Evolutionary conservation across 2,888 invertebrate genomes (phyloP).

Genomic region (Thereva nobilitata): DNA sequence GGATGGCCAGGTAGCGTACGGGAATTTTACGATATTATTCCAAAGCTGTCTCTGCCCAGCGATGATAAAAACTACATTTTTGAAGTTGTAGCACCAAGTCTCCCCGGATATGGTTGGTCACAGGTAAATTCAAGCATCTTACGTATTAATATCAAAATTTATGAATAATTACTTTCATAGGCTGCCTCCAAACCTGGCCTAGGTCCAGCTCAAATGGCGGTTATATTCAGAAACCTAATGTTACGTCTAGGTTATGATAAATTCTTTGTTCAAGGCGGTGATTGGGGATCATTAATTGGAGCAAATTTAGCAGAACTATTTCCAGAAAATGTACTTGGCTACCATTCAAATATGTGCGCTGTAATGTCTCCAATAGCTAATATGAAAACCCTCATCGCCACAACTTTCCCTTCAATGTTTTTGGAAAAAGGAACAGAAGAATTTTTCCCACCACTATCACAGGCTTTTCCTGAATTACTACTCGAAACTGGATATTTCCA

Average conservation of each 20-base stretch:
- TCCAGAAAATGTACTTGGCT: conserved; percentile 61
- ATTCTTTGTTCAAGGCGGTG: conserved; percentile 72
- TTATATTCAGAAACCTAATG: conserved; percentile 67
- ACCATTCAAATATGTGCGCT: conserved; percentile 65
- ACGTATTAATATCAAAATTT: neutral
- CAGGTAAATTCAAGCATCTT: conserved; percentile 47
- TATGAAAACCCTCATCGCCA: conserved; percentile 56
- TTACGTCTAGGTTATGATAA: conserved; percentile 63
- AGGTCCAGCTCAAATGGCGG: conserved; percentile 60
- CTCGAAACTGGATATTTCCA: conserved; percentile 65
- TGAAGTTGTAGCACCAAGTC: conserved; percentile 63
- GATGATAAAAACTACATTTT: conserved; percentile 62
- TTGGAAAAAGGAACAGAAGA: conserved; percentile 58
- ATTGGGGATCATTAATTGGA: conserved; percentile 73
- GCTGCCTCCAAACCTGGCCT: conserved; percentile 64
- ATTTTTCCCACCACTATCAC: conserved; percentile 54
- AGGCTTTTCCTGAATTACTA: conserved; percentile 42
- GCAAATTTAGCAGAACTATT: conserved; percentile 63
- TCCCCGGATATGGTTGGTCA: conserved; percentile 59
- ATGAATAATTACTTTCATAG: conserved; percentile 46
- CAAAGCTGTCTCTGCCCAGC: conserved; percentile 63
- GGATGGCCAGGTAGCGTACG: conserved; percentile 89
- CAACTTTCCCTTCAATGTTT: conserved; percentile 61
- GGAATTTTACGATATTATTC: conserved; percentile 81
- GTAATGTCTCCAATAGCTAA: conserved; percentile 48